A percentile compares a stretch with the other conserved stretches of the same genome.
Evolutionary conservation across 2,113 vertebrate species (phyloP).

Genomic region (Podiceps cristatus): DNA sequence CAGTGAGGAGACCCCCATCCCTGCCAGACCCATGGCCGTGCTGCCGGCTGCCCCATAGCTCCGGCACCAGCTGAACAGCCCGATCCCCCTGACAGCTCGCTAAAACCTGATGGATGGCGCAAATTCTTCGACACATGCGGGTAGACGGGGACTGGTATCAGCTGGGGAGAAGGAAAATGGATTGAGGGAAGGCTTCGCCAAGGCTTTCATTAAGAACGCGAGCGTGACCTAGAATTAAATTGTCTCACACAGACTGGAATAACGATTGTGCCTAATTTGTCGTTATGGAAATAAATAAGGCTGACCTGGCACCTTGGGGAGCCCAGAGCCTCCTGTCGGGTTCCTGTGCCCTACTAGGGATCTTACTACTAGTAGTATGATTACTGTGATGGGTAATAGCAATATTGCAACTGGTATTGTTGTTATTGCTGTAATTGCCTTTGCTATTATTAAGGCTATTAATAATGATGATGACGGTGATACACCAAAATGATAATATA

Average conservation of each 20-base stretch:
- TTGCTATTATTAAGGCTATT: constrained; percentile 55
- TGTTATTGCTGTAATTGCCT: constrained; percentile 51
- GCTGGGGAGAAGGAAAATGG: constrained; percentile 57
- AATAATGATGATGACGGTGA: background rate
- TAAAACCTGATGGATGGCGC: constrained; percentile 28
- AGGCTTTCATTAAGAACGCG: constrained; percentile 63
- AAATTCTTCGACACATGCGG: background rate
- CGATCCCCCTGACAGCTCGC: background rate
- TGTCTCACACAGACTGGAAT: constrained; percentile 61
- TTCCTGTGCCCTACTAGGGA: background rate
- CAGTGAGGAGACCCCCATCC: background rate
- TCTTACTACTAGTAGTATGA: constrained; percentile 12
- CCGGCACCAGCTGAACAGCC: background rate
- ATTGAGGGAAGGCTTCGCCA: constrained; percentile 60
- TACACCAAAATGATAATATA: background rate
- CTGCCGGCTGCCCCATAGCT: background rate
- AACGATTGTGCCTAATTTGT: constrained; percentile 61
- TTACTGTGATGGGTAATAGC: background rate
- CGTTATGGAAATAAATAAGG: constrained; percentile 65
- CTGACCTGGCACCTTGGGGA: constrained; percentile 52
- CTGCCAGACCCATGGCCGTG: fast-evolving
- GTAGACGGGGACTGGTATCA: background rate
- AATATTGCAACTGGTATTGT: background rate
- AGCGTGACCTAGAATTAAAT: constrained; percentile 67
- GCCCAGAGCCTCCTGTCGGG: background rate